These are phyloP conservation scores for Chrysemys picta DNA, from an alignment of 2,113 vertebrate genomes.

Conservation along the genomic window DNA sequence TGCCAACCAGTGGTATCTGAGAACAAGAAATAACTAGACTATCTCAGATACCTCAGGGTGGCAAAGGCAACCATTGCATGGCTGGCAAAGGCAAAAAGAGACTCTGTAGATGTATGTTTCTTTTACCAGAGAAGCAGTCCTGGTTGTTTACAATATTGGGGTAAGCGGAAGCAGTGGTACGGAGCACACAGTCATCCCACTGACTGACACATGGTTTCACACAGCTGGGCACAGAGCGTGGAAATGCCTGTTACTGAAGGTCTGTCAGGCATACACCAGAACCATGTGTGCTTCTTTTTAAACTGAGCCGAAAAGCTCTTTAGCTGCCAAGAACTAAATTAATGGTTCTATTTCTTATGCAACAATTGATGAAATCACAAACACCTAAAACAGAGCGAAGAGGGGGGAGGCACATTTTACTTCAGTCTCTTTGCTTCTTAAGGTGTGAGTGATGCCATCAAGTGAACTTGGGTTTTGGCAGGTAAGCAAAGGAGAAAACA, in stretches of 20 bases:
- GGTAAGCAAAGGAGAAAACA: slow-evolving; percentile 41
- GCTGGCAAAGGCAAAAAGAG: not conserved
- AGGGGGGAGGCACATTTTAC: slow-evolving; percentile 7
- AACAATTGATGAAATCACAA: slow-evolving; percentile 53
- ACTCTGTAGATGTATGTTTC: not conserved
- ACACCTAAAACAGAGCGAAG: slow-evolving; percentile 41
- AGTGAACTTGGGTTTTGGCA: slow-evolving; percentile 50
- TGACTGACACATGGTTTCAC: not conserved
- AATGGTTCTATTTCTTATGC: slow-evolving; percentile 33
- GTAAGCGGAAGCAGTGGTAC: not conserved
- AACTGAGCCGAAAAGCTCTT: slow-evolving; percentile 39
- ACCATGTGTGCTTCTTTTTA: slow-evolving; percentile 32
- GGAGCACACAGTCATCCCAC: not conserved
- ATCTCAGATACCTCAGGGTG: slow-evolving; percentile 7
- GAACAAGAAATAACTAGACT: not conserved
- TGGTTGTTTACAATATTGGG: not conserved
- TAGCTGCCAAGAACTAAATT: slow-evolving; percentile 53
- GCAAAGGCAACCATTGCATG: not conserved
- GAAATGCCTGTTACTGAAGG: slow-evolving; percentile 30
- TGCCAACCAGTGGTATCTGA: not conserved
- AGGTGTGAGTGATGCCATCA: slow-evolving; percentile 61
- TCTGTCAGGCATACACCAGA: slow-evolving; percentile 7
- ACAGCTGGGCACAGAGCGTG: not conserved
- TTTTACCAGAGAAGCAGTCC: not conserved
- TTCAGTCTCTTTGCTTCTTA: slow-evolving; percentile 22